Evolutionary conservation across 2,888 invertebrate genomes (phyloP), one percentile per base, ranked within the genome.

Genomic region (Mamestra brassicae): DNA sequence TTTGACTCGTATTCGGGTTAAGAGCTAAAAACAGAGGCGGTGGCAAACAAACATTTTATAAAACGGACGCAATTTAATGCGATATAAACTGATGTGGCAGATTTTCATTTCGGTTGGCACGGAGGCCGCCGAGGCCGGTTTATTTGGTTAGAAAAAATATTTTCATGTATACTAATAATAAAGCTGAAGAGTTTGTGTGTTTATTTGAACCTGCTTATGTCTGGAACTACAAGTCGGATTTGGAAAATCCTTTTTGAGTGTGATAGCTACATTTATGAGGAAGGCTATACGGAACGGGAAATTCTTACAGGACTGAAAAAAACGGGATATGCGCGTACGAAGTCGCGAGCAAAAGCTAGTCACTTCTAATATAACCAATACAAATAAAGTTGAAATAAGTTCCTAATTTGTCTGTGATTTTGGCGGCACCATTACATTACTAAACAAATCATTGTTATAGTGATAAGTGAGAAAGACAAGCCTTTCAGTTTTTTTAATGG

Each of bases 1-100:
- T 84, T 74, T 80, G 69, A 64, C 60, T 67, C 60, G 67, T 38
- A 68, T 84, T 70, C 34, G 70, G 66, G 74, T 58, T 80, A 80
- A 84, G 38, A 58, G 81, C 58, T 57, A 69, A 72, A 70, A 80
- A 52, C 83, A 77, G 55, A n/a, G 36, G 34, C 63, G 57, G 38
- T 11, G 10, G 17, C 36, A 63, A 62, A 55, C 42, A 78, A 77
- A 67, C n/a, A 34, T 67, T 64, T 60, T 71, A 83, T 55, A 71
- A 47, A 78, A 55, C 11, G 50, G 34, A 36, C 36, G 8, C 26
- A 57, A 54, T 76, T 61, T 66, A 57, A 36, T 36, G 55, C 47
- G 34, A 54, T 38, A 11, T n/a, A 60, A 42, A 64, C 63, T 63
- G 47, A 58, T 15, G 38, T 4, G 17, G 10, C 26, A 42, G n/a